phyloP scores from a whole-genome alignment of 2,797 vertebrate genomes.

The Typhlichthys eigenmanni region DNA sequence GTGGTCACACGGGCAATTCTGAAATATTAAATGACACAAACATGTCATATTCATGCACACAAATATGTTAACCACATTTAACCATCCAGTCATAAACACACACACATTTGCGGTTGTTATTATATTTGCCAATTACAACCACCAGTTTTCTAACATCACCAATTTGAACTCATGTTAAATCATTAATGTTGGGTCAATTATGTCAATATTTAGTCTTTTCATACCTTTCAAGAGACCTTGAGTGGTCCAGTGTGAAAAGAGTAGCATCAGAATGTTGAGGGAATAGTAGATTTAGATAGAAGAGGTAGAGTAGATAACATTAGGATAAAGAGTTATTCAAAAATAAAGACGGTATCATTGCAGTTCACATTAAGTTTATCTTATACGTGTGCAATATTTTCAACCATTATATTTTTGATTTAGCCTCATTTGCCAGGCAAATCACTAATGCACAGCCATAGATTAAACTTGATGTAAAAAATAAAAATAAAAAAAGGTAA shows the following conservation, averaged over 20 bases:
- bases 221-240: conserved; percentile 89
- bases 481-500: neutral
- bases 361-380: conserved; percentile 22
- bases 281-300: conserved; percentile 43
- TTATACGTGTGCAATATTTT: conserved; percentile 36
- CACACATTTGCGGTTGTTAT: neutral
- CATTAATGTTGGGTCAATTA: conserved; percentile 29
- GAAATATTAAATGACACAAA: conserved; percentile 31
- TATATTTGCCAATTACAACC: conserved; percentile 6
- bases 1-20: conserved; percentile 79
- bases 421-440: neutral
- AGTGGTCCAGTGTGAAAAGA: conserved; percentile 72
- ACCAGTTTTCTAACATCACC: conserved; percentile 10
- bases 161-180: conserved; percentile 16
- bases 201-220: conserved; percentile 63
- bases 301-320: conserved; percentile 33
- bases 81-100: neutral
- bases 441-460: conserved; percentile 42
- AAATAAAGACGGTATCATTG: conserved; percentile 23
- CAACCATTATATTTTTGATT: neutral
- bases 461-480: conserved; percentile 42
- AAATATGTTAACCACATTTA: neutral
- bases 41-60: too few relatives aligned
- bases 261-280: conserved; percentile 40
- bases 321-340: conserved; percentile 29